Evolutionary conservation across 2,113 vertebrate species (phyloP), one percentile per base, ranked within the genome.

Genomic region (Poicephalus gulielmi): DNA sequence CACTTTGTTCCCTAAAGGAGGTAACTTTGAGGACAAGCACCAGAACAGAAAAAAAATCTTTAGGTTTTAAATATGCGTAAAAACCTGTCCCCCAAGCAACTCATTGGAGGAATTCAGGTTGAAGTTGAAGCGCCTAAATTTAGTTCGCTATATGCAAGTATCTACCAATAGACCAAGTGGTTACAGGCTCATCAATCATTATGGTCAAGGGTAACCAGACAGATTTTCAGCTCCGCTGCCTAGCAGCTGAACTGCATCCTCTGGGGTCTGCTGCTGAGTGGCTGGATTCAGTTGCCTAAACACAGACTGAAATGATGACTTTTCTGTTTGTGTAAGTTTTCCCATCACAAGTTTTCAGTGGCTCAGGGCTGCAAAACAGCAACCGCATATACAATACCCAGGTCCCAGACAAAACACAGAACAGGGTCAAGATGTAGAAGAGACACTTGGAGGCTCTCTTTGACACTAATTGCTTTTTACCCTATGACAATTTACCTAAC

Each of bases 191-290:
- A 62, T 13, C 8, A 53, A 9, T 12, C 0, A 0, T 31, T 74
- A 35, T 5, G 5, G 49, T 69, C 2, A 2, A n/a, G 44, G 11
- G 3, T 22, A 91, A 70, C 9, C 30, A 63, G 15, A 22, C 2
- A 30, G 53, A 25, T 19, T 88, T 91, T 90, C 7, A 1, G 2
- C 33, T 82, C 8, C 6, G 10, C 13, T 83, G 50, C 12, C 30
- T 33, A 16, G 43, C 17, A 52, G 20, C 27, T 77, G 49, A 76
- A 13, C 25, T 3, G 1, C 30, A 3, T 5, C 64, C 28, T 57
- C 43, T 76, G 63, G 5, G 7, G 6, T 77, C 12, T 7, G 1
- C 24, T 33, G 7, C 13, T 0, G 0, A 84, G 30, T 44, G 9
- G 3, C 9, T 70, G 44, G 16, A 52, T 52, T 74, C 13, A 13